These are phyloP conservation scores for Lepidurus arcticus DNA, from an alignment of 1,140 invertebrate species.

Conservation along the genomic window DNA sequence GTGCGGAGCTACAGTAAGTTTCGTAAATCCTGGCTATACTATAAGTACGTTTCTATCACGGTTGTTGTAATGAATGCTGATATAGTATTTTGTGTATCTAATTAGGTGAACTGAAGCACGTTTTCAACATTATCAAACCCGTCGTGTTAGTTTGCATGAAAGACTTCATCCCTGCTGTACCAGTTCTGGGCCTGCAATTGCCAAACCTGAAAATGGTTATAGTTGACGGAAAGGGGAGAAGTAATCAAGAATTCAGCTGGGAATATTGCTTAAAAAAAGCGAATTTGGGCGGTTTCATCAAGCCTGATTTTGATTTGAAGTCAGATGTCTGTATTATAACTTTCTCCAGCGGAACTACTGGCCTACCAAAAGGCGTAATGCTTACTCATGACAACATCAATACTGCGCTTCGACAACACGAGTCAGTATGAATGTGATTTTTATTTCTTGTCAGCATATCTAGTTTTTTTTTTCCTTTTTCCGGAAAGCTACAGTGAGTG, in stretches of 20 bases:
- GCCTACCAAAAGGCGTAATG: conserved; percentile 80
- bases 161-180: background rate
- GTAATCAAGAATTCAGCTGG: background rate
- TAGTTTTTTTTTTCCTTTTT: background rate
- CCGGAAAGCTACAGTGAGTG: too few relatives aligned
- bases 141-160: background rate
- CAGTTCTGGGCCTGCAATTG: background rate
- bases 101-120: background rate
- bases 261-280: background rate
- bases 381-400: conserved; percentile 69
- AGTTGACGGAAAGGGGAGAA: background rate
- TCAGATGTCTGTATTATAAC: background rate
- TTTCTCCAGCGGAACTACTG: conserved; percentile 76
- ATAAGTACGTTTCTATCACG: background rate
- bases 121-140: background rate
- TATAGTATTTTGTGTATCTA: background rate
- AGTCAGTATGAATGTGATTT: conserved; percentile 38
- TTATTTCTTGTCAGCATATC: background rate
- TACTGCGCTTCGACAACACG: conserved; percentile 55
- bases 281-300: background rate
- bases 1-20: conserved; percentile 5
- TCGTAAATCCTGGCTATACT: background rate
- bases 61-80: background rate
- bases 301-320: background rate
- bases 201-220: background rate